Conservation (phyloP, 2,113 vertebrate genomes). For the Scophthalmus maximus region DNA sequence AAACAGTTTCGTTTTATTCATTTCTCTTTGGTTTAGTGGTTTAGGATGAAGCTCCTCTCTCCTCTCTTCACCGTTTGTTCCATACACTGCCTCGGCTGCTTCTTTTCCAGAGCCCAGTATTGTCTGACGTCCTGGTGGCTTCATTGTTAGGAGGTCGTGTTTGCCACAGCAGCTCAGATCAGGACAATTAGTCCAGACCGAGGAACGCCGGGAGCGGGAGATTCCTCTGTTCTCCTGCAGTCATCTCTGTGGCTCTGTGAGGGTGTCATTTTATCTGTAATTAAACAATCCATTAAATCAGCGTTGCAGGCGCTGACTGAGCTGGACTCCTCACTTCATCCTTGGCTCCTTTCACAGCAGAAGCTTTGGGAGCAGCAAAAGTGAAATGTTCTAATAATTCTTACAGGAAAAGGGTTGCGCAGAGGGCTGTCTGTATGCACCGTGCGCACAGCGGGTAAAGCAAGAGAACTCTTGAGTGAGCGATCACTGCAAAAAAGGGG, state of each 20-base stretch:
- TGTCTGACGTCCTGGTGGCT: not conserved
- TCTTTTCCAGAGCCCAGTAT: not conserved
- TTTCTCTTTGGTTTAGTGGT: not conserved
- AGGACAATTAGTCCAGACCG: conserved; percentile 60
- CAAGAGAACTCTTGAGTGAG: conserved; percentile 4
- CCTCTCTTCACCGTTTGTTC: not conserved
- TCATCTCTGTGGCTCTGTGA: conserved; percentile 30
- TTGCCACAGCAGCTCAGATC: conserved; percentile 55
- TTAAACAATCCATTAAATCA: conserved; percentile 58
- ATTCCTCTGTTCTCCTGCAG: conserved; percentile 39
- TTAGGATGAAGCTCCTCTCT: not conserved
- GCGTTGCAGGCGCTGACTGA: conserved; percentile 25
- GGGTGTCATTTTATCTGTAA: conserved; percentile 46
- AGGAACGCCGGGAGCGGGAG: conserved; percentile 14
- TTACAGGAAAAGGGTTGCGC: conserved; percentile 19
- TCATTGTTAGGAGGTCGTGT: conserved; percentile 41
- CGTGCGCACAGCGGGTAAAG: conserved; percentile 9
- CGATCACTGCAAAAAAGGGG: not conserved
- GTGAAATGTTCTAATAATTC: conserved; percentile 31
- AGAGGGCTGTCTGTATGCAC: conserved; percentile 12
- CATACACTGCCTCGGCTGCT: not conserved
- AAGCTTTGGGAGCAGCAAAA: conserved; percentile 14
- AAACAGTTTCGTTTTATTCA: not conserved
- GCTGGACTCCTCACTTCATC: not conserved
- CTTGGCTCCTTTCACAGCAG: conserved; percentile 20